Evolutionary conservation across 2,113 vertebrate genomes (phyloP).

Genomic region (Alethe diademata): DNA sequence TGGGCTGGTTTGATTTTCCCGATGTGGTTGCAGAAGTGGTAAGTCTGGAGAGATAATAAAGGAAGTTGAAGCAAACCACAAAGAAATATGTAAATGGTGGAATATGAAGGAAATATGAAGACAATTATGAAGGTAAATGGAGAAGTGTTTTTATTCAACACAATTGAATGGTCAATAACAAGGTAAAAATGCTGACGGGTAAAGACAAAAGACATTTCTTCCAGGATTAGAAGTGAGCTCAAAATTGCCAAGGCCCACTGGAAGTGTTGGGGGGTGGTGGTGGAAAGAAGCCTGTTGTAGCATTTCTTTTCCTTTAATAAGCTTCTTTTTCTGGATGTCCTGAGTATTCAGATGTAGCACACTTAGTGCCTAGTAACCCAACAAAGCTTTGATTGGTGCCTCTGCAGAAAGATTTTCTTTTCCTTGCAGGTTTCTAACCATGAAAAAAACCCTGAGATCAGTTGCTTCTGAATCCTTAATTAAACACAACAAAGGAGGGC

Average conservation of each 20-base stretch:
- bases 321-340: slow-evolving; percentile 62
- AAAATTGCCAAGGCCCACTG: slow-evolving; percentile 52
- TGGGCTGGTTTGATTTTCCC: not conserved
- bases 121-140: not conserved
- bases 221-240: slow-evolving; percentile 67
- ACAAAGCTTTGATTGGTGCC: slow-evolving; percentile 76
- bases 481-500: slow-evolving; percentile 66
- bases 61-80: not conserved
- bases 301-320: slow-evolving; percentile 62
- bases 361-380: slow-evolving; percentile 79
- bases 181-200: not conserved
- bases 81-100: not conserved
- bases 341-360: slow-evolving; percentile 71
- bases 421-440: slow-evolving; percentile 71
- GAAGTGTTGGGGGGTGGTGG: not conserved
- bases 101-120: not conserved
- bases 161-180: slow-evolving; percentile 2
- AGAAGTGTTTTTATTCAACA: not conserved
- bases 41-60: not conserved
- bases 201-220: slow-evolving; percentile 65
- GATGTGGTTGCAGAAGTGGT: not conserved
- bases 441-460: slow-evolving; percentile 72
- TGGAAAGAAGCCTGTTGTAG: slow-evolving; percentile 36
- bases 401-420: slow-evolving; percentile 64
- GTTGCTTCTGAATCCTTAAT: slow-evolving; percentile 76